These are phyloP conservation scores for Muscina levida DNA, from an alignment of 2,888 invertebrate species.

Conservation along the genomic window DNA sequence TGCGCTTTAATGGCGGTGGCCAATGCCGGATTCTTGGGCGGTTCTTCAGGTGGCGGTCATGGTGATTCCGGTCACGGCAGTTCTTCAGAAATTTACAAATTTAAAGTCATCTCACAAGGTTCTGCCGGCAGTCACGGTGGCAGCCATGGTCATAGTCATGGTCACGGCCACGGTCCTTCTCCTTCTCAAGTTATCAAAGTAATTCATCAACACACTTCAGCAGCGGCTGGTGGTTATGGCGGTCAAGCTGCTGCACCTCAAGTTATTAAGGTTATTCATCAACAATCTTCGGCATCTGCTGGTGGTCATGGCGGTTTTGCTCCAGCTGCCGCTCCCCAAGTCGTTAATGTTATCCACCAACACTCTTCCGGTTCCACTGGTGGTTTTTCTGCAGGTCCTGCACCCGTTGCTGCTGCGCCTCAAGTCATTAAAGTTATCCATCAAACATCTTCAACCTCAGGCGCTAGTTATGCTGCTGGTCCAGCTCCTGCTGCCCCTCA, in stretches of 20 bases:
- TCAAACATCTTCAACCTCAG: neutral
- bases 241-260: constrained; percentile 63
- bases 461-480: neutral
- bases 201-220: constrained; percentile 62
- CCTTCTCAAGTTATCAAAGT: constrained; percentile 71
- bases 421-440: constrained; percentile 62
- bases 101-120: constrained; percentile 45
- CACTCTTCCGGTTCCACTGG: constrained; percentile 36
- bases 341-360: constrained; percentile 65
- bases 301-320: constrained; percentile 25
- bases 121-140: constrained; percentile 12
- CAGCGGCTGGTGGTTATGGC: constrained; percentile 36
- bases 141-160: constrained; percentile 45
- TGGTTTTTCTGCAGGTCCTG: neutral
- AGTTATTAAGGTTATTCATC: constrained; percentile 69
- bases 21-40: constrained; percentile 41
- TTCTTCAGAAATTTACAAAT: constrained; percentile 32
- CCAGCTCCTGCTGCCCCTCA: constrained; percentile 35
- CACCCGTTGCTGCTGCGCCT: neutral
- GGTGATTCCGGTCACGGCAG: constrained; percentile 9
- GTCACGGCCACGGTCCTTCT: constrained; percentile 43
- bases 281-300: constrained; percentile 52
- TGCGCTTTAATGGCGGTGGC: constrained; percentile 51
- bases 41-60: neutral
- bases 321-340: constrained; percentile 30